Evolutionary conservation across 2,888 invertebrate species (phyloP).

Genomic region (Catocala sponsa): DNA sequence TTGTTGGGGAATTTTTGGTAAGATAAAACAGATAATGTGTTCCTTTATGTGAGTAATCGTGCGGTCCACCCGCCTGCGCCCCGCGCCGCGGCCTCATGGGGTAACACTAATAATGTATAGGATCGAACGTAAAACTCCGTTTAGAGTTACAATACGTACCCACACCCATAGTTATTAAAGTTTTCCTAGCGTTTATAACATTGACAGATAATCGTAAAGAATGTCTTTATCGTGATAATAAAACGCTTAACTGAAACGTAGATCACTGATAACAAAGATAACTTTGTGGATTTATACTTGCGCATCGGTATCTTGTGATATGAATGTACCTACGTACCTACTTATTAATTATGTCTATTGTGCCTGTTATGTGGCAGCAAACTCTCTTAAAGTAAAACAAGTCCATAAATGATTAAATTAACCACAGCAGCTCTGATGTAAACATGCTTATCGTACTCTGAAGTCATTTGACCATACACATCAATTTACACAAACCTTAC

Average conservation of each 20-base stretch:
- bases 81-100: constrained; percentile 71
- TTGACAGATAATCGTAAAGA: constrained; percentile 60
- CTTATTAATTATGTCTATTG: constrained; percentile 15
- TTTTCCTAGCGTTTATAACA: constrained; percentile 51
- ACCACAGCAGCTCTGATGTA: no score
- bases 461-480: no score
- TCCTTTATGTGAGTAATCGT: constrained; percentile 79
- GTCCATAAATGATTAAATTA: no score
- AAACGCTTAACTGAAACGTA: constrained; percentile 55
- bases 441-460: no score
- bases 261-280: constrained; percentile 57
- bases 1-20: constrained; percentile 79
- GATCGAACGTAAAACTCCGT: constrained; percentile 19
- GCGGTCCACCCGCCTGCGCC: constrained; percentile 41
- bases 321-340: constrained; percentile 15
- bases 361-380: not conserved
- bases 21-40: constrained; percentile 84
- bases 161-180: constrained; percentile 43
- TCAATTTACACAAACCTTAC: no score
- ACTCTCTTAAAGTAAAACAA: no score
- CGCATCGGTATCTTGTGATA: constrained; percentile 29
- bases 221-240: constrained; percentile 63
- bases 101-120: constrained; percentile 45
- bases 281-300: constrained; percentile 47
- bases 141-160: constrained; percentile 30